phyloP scores from a whole-genome alignment of 1,140 invertebrate genomes.

The Heliconius hewitsoni region DNA sequence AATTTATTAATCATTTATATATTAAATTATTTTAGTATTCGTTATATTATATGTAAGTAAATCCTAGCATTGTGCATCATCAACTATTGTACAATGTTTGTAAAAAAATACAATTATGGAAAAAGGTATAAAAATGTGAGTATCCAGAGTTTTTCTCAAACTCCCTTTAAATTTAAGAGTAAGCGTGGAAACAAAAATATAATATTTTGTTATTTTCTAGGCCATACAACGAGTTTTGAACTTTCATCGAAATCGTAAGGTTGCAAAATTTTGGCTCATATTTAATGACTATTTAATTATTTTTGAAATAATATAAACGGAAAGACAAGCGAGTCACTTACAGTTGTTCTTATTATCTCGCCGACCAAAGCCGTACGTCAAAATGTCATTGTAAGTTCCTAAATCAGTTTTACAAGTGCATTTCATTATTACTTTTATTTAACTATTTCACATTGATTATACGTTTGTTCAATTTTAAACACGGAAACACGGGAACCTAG shows the following conservation, averaged over 20 bases:
- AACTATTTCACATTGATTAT: neutral
- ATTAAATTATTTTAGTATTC: too few relatives aligned
- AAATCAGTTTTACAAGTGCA: neutral
- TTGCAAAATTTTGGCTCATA: neutral
- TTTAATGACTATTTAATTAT: constrained; percentile 1
- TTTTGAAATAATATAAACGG: neutral
- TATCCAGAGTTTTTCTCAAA: too few relatives aligned
- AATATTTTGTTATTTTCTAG: neutral
- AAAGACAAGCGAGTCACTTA: neutral
- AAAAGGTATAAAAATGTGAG: too few relatives aligned
- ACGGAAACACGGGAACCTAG: too few relatives aligned
- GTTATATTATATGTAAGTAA: too few relatives aligned
- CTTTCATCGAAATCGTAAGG: neutral
- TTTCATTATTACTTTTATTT: neutral
- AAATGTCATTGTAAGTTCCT: neutral
- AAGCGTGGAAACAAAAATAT: neutral
- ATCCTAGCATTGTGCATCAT: too few relatives aligned
- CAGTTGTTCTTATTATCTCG: neutral
- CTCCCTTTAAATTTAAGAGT: neutral
- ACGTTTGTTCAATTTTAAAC: neutral
- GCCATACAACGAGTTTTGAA: neutral
- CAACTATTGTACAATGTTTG: too few relatives aligned
- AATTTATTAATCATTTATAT: too few relatives aligned
- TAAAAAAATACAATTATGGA: too few relatives aligned
- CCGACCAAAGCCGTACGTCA: neutral